These are phyloP conservation scores for Paracanthobrama guichenoti DNA, from an alignment of 2,113 vertebrate genomes.

Conservation along the genomic window DNA sequence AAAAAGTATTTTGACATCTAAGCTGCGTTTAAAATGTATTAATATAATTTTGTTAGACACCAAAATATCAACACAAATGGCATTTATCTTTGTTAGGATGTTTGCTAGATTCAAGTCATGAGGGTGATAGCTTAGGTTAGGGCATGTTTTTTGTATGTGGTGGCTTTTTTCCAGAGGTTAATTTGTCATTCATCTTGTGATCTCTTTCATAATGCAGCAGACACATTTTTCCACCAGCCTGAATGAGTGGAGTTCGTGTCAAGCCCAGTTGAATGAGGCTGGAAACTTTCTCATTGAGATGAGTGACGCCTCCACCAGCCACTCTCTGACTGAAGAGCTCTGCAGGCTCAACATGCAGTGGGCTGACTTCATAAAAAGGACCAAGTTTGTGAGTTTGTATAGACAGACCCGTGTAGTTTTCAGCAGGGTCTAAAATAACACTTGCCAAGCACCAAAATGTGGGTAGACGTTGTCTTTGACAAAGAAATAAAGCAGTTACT, in stretches of 20 bases:
- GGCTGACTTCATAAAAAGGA: conserved; percentile 78
- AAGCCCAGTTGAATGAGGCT: conserved; percentile 75
- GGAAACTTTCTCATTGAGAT: conserved; percentile 79
- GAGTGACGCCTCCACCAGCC: conserved; percentile 71
- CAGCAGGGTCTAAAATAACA: neutral
- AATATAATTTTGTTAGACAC: neutral
- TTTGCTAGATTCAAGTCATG: neutral
- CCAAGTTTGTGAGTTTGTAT: conserved; percentile 74
- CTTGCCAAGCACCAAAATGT: neutral
- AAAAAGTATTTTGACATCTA: neutral
- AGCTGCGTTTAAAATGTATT: neutral
- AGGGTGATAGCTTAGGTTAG: neutral
- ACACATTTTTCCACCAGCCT: conserved; percentile 62
- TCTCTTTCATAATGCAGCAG: conserved; percentile 28
- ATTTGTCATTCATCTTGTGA: neutral
- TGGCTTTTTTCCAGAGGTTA: neutral
- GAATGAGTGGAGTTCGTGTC: conserved; percentile 72
- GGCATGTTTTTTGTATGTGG: neutral
- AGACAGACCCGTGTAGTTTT: neutral
- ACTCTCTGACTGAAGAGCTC: conserved; percentile 76
- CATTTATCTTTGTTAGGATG: too few species aligned
- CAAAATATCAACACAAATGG: neutral
- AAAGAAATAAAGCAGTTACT: neutral
- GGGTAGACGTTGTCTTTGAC: neutral
- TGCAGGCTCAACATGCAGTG: conserved; percentile 81